Percentiles rank a stretch among this genome's conserved stretches.
These are phyloP conservation scores for Drosophila stalkeri DNA, from an alignment of 2,888 invertebrate species.

Conservation along the genomic window DNA sequence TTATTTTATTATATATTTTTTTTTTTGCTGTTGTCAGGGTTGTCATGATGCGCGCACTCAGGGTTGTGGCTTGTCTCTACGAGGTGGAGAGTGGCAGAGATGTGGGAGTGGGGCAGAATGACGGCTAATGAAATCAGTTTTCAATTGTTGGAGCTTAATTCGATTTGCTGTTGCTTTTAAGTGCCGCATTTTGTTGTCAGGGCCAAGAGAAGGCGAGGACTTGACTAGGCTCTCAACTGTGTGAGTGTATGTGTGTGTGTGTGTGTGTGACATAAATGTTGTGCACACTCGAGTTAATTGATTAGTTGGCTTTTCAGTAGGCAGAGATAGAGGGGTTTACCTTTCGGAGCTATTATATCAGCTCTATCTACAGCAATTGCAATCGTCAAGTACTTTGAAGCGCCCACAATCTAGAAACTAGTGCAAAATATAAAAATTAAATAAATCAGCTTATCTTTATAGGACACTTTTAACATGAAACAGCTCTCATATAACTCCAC, in stretches of 20 bases:
- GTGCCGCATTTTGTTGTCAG: conserved; percentile 40
- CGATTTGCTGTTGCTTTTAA: conserved; percentile 67
- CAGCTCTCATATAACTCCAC: conserved; percentile 15
- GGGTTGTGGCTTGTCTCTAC: neutral
- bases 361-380: conserved; percentile 10
- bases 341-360: conserved; percentile 15
- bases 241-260: neutral
- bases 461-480: conserved; percentile 22
- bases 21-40: conserved; percentile 4
- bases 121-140: conserved; percentile 63
- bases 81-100: neutral
- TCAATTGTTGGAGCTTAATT: conserved; percentile 67
- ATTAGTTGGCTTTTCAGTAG: conserved; percentile 61
- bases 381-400: conserved; percentile 21
- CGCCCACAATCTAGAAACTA: conserved; percentile 29
- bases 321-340: conserved; percentile 28
- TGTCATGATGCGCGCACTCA: conserved; percentile 4
- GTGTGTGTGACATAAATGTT: conserved; percentile 39
- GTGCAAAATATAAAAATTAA: conserved; percentile 17
- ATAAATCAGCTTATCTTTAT: conserved; percentile 50
- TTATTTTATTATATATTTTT: neutral
- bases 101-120: neutral
- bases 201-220: conserved; percentile 37
- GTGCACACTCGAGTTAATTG: conserved; percentile 72
- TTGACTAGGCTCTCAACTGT: neutral